Percentiles rank a stretch among this genome's conserved stretches.
Evolutionary conservation across 1,140 invertebrate species (phyloP).

Genomic region (Odontomachus brunneus): DNA sequence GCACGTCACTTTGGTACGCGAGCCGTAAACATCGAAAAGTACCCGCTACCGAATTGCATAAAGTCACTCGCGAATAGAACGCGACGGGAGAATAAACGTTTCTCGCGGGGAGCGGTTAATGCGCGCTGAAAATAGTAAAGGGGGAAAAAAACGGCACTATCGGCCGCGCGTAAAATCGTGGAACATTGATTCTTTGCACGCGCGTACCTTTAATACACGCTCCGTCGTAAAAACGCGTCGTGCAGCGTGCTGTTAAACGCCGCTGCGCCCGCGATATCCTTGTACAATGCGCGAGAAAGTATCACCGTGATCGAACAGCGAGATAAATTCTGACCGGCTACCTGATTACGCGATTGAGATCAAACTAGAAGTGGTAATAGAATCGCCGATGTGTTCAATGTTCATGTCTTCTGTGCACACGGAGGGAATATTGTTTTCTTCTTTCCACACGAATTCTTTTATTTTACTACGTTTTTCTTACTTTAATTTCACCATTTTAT

Average conservation of each 20-base stretch:
- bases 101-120: neutral
- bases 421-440: too few species aligned
- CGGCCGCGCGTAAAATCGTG: slow-evolving; percentile 23
- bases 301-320: slow-evolving; percentile 23
- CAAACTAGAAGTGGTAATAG: neutral
- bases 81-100: neutral
- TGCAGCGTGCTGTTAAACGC: neutral
- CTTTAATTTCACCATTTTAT: too few species aligned
- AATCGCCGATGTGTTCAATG: neutral
- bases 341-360: neutral
- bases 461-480: too few species aligned
- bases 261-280: neutral
- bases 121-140: neutral
- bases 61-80: slow-evolving; percentile 28
- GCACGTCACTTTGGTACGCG: slow-evolving; percentile 15
- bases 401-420: too few species aligned
- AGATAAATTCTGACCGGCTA: neutral
- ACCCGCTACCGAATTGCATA: slow-evolving; percentile 47
- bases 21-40: slow-evolving; percentile 30
- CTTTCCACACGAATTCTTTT: too few species aligned
- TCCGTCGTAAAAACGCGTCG: slow-evolving; percentile 5
- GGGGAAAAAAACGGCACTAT: slow-evolving; percentile 19
- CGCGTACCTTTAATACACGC: too few species aligned
- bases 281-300: slow-evolving; percentile 25
- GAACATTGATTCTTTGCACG: slow-evolving; percentile 37